Percentiles rank a stretch among this genome's conserved stretches.
Conservation (phyloP, 1,140 invertebrate genomes). For the Gonatopus flavifemur region DNA sequence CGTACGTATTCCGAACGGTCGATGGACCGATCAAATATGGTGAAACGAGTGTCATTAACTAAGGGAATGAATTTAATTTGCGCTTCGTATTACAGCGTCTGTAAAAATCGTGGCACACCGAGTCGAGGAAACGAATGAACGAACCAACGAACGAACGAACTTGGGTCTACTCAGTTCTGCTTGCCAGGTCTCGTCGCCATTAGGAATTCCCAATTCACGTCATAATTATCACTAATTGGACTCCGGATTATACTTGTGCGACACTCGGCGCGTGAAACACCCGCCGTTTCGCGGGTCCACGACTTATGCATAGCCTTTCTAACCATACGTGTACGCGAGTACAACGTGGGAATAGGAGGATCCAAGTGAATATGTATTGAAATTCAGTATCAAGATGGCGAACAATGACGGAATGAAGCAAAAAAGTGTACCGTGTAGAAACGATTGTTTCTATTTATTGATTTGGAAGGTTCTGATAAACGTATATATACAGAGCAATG, state of each 20-base stretch:
- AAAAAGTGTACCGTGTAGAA: no score
- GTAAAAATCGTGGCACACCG: conserved; percentile 29
- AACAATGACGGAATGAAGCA: no score
- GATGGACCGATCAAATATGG: no score
- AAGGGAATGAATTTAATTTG: conserved; percentile 32
- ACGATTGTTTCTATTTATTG: no score
- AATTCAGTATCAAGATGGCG: no score
- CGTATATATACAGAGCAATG: no score
- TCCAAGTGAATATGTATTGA: no score
- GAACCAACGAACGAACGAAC: conserved; percentile 3
- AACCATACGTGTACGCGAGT: not conserved
- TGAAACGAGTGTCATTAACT: conserved; percentile 26
- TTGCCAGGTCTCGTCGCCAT: conserved; percentile 20
- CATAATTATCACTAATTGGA: conserved; percentile 52
- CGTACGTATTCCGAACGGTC: no score
- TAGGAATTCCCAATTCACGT: conserved; percentile 47
- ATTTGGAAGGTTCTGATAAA: no score
- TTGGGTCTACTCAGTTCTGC: no score
- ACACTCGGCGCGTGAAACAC: conserved; percentile 34
- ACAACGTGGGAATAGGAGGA: no score
- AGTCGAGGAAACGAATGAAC: not conserved
- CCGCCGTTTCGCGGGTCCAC: conserved; percentile 29
- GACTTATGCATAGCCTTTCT: conserved; percentile 37
- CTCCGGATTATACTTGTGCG: conserved; percentile 37
- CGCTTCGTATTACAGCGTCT: conserved; percentile 28